Percentiles rank a stretch among this genome's conserved stretches.
These are phyloP conservation scores for Eumacrocentrus americanus DNA, from an alignment of 2,888 invertebrate genomes.

Conservation along the genomic window DNA sequence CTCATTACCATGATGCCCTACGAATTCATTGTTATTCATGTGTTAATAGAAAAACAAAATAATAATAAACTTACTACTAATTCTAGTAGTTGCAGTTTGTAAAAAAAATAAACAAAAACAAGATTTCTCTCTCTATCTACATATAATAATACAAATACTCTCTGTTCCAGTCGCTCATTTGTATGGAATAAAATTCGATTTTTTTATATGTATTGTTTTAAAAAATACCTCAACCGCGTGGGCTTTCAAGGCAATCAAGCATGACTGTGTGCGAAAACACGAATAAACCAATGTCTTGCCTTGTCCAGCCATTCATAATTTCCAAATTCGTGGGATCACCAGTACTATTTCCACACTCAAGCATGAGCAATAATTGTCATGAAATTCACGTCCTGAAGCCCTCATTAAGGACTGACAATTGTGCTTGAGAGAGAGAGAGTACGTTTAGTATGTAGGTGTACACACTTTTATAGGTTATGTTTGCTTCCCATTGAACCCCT, in stretches of 20 bases:
- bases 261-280: conserved; percentile 12
- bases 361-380: not conserved
- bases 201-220: no score
- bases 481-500: conserved; percentile 6
- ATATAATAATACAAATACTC: not conserved
- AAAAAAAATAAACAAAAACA: conserved; percentile 1
- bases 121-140: not conserved
- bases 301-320: conserved; percentile 21
- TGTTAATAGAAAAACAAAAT: conserved; percentile 39
- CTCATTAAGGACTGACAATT: not conserved
- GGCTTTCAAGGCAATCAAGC: conserved; percentile 9
- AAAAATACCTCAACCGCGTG: not conserved
- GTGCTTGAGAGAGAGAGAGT: not conserved
- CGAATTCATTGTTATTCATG: conserved; percentile 17
- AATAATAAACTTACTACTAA: not conserved
- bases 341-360: not conserved
- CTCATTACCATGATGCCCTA: conserved; percentile 37
- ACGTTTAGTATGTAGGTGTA: not conserved
- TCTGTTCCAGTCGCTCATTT: not conserved
- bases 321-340: not conserved
- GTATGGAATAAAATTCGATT: not conserved
- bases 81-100: not conserved
- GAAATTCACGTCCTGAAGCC: not conserved
- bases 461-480: conserved; percentile 19
- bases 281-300: conserved; percentile 22